phyloP scores from a whole-genome alignment of 2,888 invertebrate genomes.

The Oscheius sp. region DNA sequence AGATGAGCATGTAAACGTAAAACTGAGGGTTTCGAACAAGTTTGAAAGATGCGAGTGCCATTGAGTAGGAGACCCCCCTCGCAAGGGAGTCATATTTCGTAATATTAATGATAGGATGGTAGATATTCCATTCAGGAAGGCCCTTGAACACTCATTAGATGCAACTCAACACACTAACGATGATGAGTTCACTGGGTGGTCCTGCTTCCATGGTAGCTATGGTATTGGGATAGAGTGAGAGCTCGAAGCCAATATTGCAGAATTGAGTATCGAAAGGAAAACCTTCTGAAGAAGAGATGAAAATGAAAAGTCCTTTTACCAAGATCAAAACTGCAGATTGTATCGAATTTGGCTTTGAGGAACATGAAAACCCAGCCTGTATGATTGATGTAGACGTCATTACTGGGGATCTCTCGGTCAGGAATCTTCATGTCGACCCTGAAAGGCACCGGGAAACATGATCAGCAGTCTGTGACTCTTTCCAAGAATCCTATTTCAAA shows the following conservation, averaged over 20 bases:
- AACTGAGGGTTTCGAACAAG: constrained; percentile 12
- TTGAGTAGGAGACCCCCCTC: not conserved
- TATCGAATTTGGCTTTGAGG: constrained; percentile 26
- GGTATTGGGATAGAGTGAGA: not conserved
- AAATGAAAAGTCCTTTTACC: not conserved
- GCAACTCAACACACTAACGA: not conserved
- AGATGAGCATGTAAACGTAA: constrained; percentile 9
- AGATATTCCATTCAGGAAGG: constrained; percentile 14
- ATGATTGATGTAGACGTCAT: not conserved
- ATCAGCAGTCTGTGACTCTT: not conserved
- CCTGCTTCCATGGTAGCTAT: not conserved
- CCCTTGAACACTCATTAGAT: not conserved
- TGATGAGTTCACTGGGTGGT: not conserved
- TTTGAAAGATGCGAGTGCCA: not conserved
- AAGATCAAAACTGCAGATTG: constrained; percentile 19
- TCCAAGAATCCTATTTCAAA: no score
- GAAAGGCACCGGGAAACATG: not conserved
- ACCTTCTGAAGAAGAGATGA: not conserved
- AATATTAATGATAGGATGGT: not conserved
- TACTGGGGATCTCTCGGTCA: constrained; percentile 11
- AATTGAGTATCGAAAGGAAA: constrained; percentile 26
- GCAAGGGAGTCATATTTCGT: not conserved
- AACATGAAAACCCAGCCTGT: constrained; percentile 14
- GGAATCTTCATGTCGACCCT: constrained; percentile 13
- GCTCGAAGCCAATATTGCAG: constrained; percentile 14